phyloP scores from a whole-genome alignment of 2,113 vertebrate species.

The Ptilonorhynchus violaceus region DNA sequence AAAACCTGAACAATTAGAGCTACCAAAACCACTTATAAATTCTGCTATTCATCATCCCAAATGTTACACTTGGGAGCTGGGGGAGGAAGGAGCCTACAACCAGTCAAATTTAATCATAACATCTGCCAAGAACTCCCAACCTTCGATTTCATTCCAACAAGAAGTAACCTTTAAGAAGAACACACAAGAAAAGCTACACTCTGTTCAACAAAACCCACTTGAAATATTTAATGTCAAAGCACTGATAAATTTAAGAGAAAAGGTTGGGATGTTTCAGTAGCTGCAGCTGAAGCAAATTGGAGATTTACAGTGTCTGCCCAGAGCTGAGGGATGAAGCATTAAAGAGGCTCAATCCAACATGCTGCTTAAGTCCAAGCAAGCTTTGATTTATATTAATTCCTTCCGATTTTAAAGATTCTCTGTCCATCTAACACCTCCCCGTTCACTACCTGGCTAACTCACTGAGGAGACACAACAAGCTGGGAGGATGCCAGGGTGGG shows the following conservation, averaged over 20 bases:
- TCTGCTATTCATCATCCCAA: constrained; percentile 31
- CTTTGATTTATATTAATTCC: background rate
- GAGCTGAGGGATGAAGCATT: background rate
- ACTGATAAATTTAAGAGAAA: constrained; percentile 32
- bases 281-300: background rate
- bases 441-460: background rate
- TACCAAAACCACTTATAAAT: background rate
- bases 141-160: constrained; percentile 42
- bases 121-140: constrained; percentile 52
- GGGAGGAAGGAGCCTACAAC: constrained; percentile 35
- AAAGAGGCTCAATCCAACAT: background rate
- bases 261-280: background rate
- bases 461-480: accelerated
- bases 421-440: background rate
- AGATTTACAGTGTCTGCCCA: background rate
- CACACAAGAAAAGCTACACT: constrained; percentile 1
- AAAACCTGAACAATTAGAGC: constrained; percentile 27
- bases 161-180: constrained; percentile 53
- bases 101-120: constrained; percentile 60
- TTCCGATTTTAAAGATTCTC: background rate
- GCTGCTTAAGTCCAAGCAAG: background rate
- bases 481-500: background rate
- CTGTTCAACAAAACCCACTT: constrained; percentile 39
- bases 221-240: constrained; percentile 57
- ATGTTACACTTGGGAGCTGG: constrained; percentile 45